Base-by-base conservation (phyloP, 37 sponge, comb jelly and placozoan species). In the Beroe forskalii region DNA sequence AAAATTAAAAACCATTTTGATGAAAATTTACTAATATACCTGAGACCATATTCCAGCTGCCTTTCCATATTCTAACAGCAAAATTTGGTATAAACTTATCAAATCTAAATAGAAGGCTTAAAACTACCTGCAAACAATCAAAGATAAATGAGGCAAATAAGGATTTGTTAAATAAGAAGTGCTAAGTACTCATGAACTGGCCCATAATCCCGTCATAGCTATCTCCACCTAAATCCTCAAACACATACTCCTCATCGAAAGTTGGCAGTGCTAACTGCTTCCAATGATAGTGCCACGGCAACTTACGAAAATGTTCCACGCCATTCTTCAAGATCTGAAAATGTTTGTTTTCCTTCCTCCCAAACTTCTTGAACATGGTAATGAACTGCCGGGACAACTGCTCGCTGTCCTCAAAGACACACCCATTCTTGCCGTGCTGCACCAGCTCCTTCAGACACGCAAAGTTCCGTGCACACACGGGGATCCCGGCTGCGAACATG, bases 401-500 rank as follows among this genome's bases (percentile, higher is more conserved):
- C 23, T 76, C 40, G 25, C 90, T 43, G 42, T 92, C 86, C 0
- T 80, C 76, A 89, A 98, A 98, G 0, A 94, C 69, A 33, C 95
- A 60, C 35, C 99, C 99, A 92, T 98, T 98, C 72, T 93, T 91
- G 0, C 93, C 92, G 42, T 98, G 94, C 32, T 76, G 42, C 36
- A 98, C 94, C 33, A 98, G 91, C 90, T 98, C 99, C 83, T 93
- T 92, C 8, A 97, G 61, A 62, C 94, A 96, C 40, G 93, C 90
- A 76, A 94, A 96, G 2, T 92, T 62, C 0, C 93, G 40, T 25
- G 96, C 97, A 92, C 96, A 94, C 22, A 96, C 99, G 39, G 97
- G 96, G 6, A 96, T 89, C 0, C 97, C 96, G 61, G 94, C 89
- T 24, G 96, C 99, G 94, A 96, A 96, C 99, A 99, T 97, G 55